Percentiles rank a stretch among this genome's conserved stretches.
Conservation (phyloP, 2,888 invertebrate species). For the Tenthredo distinguenda region DNA sequence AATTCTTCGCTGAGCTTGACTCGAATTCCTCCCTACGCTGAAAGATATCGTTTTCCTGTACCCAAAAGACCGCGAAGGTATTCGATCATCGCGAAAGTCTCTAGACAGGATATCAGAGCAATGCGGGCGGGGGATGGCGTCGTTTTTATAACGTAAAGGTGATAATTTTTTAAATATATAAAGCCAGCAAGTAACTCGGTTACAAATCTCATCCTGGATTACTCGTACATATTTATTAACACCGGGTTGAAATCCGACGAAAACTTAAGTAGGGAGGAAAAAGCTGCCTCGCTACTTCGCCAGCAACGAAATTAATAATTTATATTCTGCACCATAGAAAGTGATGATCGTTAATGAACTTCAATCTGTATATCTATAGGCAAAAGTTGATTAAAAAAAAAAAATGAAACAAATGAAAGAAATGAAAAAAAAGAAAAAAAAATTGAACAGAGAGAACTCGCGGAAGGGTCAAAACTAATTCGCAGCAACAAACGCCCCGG, state of each 20-base stretch:
- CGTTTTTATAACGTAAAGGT: background rate
- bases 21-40: background rate
- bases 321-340: background rate
- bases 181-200: background rate
- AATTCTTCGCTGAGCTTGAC: background rate
- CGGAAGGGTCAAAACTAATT: constrained; percentile 7
- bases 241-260: background rate
- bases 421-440: background rate
- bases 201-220: background rate
- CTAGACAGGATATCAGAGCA: constrained; percentile 20
- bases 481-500: constrained; percentile 2
- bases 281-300: background rate
- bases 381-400: background rate
- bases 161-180: background rate
- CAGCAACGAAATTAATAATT: background rate
- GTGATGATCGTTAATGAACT: background rate
- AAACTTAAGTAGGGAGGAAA: background rate
- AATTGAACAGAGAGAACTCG: background rate
- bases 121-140: background rate
- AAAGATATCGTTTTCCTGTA: constrained; percentile 6
- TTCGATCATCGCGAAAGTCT: background rate
- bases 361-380: background rate
- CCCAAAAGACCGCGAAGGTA: background rate
- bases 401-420: background rate
- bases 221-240: background rate